These are phyloP conservation scores for Cephus pygmeus DNA, from an alignment of 2,888 invertebrate species.

Conservation along the genomic window DNA sequence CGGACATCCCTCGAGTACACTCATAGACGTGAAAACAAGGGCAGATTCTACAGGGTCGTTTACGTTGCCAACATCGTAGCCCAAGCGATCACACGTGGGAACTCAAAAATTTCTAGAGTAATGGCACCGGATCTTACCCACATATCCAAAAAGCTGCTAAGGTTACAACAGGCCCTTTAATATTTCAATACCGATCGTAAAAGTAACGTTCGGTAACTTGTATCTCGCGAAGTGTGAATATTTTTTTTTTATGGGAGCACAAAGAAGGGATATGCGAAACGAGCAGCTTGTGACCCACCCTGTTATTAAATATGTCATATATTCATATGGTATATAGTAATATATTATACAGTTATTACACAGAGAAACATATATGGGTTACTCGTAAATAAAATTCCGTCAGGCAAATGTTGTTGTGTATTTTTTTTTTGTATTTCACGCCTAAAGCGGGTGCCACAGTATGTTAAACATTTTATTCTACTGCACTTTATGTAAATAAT, in stretches of 20 bases:
- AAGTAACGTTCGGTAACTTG: not conserved
- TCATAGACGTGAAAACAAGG: not conserved
- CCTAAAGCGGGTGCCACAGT: not conserved
- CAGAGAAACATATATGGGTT: not conserved
- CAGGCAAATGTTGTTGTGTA: not conserved
- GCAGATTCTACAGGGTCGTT: not conserved
- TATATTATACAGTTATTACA: not conserved
- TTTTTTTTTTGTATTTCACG: not conserved
- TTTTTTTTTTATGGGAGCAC: not conserved
- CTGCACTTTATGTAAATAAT: slow-evolving; percentile 32
- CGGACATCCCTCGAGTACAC: not conserved
- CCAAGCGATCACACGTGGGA: not conserved
- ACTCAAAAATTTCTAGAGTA: not conserved
- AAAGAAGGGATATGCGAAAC: not conserved
- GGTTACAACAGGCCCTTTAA: not conserved
- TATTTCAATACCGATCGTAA: not conserved
- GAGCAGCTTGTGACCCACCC: not conserved
- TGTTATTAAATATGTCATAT: not conserved
- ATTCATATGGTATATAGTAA: not conserved
- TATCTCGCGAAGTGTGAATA: not conserved
- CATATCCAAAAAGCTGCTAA: not conserved
- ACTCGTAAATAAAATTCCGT: not conserved
- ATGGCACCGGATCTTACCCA: not conserved
- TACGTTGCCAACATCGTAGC: not conserved
- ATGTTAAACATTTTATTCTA: not conserved